These are phyloP conservation scores for Rhea pennata DNA, from an alignment of 2,113 vertebrate species.

Conservation along the genomic window DNA sequence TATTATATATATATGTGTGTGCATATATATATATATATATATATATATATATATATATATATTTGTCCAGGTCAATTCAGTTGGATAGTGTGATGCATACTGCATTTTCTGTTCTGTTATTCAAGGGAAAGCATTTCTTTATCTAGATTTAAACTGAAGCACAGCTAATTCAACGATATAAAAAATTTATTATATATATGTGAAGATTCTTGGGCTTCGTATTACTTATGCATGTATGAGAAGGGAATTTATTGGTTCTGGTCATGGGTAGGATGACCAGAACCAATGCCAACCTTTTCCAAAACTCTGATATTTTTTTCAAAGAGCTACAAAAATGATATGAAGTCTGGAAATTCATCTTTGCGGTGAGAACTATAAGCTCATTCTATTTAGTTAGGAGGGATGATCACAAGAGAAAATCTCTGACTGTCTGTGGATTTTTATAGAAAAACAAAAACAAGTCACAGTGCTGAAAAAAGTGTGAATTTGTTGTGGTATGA, in stretches of 20 bases:
- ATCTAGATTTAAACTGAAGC: not conserved
- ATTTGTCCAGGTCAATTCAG: not conserved
- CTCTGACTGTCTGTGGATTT: not conserved
- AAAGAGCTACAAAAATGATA: not conserved
- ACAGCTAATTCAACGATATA: slow-evolving; percentile 33
- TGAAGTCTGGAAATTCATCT: not conserved
- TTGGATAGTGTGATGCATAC: not conserved
- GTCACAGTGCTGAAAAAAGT: not conserved
- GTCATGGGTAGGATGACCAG: not conserved
- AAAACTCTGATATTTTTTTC: not conserved
- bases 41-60: too few relatives aligned
- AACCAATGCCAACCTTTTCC: not conserved
- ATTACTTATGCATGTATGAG: slow-evolving; percentile 2
- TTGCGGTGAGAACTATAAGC: not conserved
- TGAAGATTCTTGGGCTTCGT: slow-evolving; percentile 9
- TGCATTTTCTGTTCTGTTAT: not conserved
- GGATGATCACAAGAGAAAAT: not conserved
- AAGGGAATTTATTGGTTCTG: not conserved
- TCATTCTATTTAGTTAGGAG: not conserved
- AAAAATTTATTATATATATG: slow-evolving; percentile 38
- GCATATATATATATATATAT: too few relatives aligned
- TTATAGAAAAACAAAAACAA: not conserved
- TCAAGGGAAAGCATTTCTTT: not conserved
- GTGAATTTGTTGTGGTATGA: not conserved
- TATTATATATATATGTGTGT: too few relatives aligned